These are phyloP conservation scores for Arothron firmamentum DNA, from an alignment of 2,113 vertebrate species.

Conservation along the genomic window DNA sequence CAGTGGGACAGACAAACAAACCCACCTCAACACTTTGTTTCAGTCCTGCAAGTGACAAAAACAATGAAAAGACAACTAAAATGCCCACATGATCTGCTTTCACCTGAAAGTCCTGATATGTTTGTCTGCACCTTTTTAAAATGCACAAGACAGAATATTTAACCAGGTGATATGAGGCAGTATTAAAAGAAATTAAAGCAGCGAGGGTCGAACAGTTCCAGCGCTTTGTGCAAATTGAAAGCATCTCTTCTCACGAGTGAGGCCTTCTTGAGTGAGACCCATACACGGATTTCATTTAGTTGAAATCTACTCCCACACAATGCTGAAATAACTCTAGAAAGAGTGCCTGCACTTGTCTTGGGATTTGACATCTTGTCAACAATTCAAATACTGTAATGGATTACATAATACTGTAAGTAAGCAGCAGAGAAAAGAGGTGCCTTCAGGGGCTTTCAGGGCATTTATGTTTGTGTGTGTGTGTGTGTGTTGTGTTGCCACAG, in stretches of 20 bases:
- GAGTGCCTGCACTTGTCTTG: neutral
- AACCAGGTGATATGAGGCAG: too few relatives aligned
- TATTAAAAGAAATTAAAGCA: too few relatives aligned
- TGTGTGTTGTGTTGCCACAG: neutral
- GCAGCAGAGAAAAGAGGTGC: neutral
- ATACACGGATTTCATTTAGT: slow-evolving; percentile 11
- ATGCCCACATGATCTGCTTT: slow-evolving; percentile 4
- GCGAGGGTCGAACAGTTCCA: too few relatives aligned
- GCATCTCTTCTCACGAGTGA: slow-evolving; percentile 1
- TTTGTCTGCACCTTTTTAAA: too few relatives aligned
- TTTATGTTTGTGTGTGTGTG: neutral
- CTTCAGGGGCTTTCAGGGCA: neutral
- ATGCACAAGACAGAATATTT: too few relatives aligned
- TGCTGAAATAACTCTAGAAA: slow-evolving; percentile 1
- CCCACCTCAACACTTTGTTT: slow-evolving; percentile 20
- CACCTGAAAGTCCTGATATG: slow-evolving; percentile 6
- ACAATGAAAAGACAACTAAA: slow-evolving; percentile 9
- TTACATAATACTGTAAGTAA: slow-evolving; percentile 6
- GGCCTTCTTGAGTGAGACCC: slow-evolving; percentile 1
- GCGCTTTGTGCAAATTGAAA: neutral
- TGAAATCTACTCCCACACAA: slow-evolving; percentile 7
- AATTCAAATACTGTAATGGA: slow-evolving; percentile 15
- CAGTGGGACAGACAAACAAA: slow-evolving; percentile 9
- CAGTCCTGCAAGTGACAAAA: neutral
- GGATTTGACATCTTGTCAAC: slow-evolving; percentile 25